These are phyloP conservation scores for Himantopus leucocephalus DNA, from an alignment of 2,113 vertebrate species.

Conservation along the genomic window DNA sequence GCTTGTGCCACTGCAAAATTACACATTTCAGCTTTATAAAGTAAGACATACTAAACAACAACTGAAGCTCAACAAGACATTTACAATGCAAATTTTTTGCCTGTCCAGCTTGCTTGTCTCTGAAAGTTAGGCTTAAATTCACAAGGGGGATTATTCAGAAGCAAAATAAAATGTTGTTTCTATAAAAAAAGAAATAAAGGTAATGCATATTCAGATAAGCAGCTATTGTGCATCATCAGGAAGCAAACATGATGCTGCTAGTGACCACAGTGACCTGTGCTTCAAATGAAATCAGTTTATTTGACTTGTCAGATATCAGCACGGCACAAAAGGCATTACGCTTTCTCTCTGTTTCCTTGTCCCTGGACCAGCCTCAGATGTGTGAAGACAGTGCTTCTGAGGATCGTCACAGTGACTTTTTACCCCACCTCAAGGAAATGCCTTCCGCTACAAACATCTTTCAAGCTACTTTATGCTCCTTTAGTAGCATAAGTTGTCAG, in stretches of 20 bases:
- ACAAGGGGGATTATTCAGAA: background rate
- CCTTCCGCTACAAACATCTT: background rate
- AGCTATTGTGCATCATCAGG: background rate
- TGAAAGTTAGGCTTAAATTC: background rate
- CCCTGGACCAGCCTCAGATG: background rate
- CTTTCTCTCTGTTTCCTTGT: background rate
- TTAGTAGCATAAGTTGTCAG: background rate
- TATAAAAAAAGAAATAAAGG: background rate
- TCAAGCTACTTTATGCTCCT: background rate
- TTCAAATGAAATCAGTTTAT: background rate
- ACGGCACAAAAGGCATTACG: background rate
- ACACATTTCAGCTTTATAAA: background rate
- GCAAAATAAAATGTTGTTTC: background rate
- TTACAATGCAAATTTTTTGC: background rate
- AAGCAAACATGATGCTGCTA: background rate
- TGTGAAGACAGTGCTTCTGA: background rate
- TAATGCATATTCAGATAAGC: background rate
- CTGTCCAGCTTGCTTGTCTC: background rate
- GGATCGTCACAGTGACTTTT: background rate
- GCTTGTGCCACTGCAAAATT: background rate
- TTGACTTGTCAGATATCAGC: background rate
- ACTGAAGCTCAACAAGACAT: background rate
- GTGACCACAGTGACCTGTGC: background rate
- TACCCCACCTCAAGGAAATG: background rate
- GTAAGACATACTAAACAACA: background rate